Evolutionary conservation across 2,797 vertebrate genomes (phyloP).

Genomic region (Acropternis orthonyx): DNA sequence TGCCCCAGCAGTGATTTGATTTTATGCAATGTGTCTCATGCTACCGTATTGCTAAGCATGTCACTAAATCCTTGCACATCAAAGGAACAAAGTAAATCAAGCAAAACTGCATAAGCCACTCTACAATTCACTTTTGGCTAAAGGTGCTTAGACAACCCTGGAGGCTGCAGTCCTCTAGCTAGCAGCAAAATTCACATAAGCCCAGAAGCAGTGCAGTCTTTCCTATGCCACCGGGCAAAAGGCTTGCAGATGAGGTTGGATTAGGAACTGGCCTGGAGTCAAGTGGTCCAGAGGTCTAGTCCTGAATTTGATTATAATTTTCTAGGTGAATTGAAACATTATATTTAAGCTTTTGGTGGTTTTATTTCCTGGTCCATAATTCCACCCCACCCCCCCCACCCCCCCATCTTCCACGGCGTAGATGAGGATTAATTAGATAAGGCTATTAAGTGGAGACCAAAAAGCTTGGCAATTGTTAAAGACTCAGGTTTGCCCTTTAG

Average conservation of each 20-base stretch:
- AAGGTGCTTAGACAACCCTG: slow-evolving; percentile 8
- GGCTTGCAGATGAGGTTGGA: not conserved
- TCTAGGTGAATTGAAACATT: not conserved
- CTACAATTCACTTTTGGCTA: slow-evolving; percentile 32
- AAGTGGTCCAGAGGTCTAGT: not conserved
- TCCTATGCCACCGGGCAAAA: not conserved
- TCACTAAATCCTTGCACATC: slow-evolving; percentile 64
- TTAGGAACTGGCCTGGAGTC: not conserved
- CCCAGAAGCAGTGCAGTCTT: not conserved
- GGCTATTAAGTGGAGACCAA: not conserved
- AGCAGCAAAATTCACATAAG: not conserved
- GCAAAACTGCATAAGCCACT: slow-evolving; percentile 45
- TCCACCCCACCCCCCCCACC: no score
- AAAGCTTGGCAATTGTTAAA: not conserved
- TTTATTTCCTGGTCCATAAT: not conserved
- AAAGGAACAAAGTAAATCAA: slow-evolving; percentile 63
- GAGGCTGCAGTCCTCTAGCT: not conserved
- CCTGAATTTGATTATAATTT: not conserved
- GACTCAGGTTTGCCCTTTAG: not conserved
- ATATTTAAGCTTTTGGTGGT: not conserved
- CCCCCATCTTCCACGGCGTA: not conserved
- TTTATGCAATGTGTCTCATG: slow-evolving; percentile 57
- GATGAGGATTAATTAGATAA: not conserved
- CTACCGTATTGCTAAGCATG: slow-evolving; percentile 21
- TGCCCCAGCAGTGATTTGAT: slow-evolving; percentile 53